Evolutionary conservation across 2,113 vertebrate species (phyloP).

Genomic region (Oryzias celebensis): DNA sequence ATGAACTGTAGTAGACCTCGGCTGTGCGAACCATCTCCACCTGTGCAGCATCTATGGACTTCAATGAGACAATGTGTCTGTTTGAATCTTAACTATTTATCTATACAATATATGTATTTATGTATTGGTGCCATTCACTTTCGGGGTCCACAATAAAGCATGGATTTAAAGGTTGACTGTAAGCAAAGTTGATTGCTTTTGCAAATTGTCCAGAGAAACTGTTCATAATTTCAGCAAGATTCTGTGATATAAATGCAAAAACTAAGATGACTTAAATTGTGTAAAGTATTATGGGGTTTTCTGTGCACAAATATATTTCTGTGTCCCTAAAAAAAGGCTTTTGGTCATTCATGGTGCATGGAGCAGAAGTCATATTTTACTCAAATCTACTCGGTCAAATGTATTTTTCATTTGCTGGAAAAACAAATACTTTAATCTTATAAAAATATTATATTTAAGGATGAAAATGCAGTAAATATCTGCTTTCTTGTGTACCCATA

Average conservation of each 20-base stretch:
- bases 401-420: background rate
- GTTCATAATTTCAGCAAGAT: conserved; percentile 19
- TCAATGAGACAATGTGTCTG: conserved; percentile 72
- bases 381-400: background rate
- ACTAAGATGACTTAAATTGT: background rate
- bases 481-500: background rate
- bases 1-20: conserved; percentile 78
- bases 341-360: background rate
- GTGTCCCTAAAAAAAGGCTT: background rate
- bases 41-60: conserved; percentile 69
- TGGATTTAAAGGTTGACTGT: conserved; percentile 67
- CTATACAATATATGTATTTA: conserved; percentile 66
- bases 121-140: conserved; percentile 56
- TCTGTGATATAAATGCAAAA: conserved; percentile 32
- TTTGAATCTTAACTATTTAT: conserved; percentile 72
- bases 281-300: background rate
- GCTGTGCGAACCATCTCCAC: conserved; percentile 70
- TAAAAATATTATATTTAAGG: background rate
- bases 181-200: conserved; percentile 47
- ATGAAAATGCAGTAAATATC: background rate
- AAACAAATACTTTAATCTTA: background rate
- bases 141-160: conserved; percentile 82
- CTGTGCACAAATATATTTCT: conserved; percentile 3
- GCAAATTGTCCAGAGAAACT: conserved; percentile 13
- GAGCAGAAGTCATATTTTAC: background rate